Evolutionary conservation across 35 echinoderm and acorn worm species (phyloP).

Genomic region (Apostichopus californicus): DNA sequence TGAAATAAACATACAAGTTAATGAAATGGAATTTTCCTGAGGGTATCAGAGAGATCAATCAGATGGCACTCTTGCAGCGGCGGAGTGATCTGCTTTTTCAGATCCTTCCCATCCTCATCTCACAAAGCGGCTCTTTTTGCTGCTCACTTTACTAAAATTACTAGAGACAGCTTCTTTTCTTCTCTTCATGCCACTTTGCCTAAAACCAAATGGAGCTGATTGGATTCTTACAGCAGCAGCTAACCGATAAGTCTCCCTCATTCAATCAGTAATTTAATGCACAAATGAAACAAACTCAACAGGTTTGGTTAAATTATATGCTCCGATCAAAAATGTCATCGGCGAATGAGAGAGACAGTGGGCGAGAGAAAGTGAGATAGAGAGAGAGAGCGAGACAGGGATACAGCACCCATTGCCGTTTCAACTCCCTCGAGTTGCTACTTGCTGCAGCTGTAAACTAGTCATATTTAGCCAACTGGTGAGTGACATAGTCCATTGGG

Average conservation of each 20-base stretch:
- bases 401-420: no score
- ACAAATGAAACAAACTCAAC: slow-evolving; percentile 11
- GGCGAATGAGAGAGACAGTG: neutral
- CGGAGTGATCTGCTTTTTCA: slow-evolving; percentile 1
- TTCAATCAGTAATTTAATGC: slow-evolving; percentile 48
- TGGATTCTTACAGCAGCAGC: neutral
- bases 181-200: slow-evolving; percentile 29
- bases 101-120: neutral
- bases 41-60: neutral
- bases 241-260: slow-evolving; percentile 6
- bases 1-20: neutral
- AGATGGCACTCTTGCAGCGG: neutral
- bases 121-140: neutral
- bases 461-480: no score
- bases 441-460: no score
- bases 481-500: no score
- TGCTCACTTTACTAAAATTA: neutral
- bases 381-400: no score
- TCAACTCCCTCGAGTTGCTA: no score
- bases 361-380: neutral
- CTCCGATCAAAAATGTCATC: neutral
- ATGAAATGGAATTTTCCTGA: neutral
- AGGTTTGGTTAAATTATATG: neutral
- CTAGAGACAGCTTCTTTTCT: neutral
- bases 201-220: slow-evolving; percentile 39